These are phyloP conservation scores for Drosophila nr. perissopoda DNA, from an alignment of 2,888 invertebrate species.

Conservation along the genomic window DNA sequence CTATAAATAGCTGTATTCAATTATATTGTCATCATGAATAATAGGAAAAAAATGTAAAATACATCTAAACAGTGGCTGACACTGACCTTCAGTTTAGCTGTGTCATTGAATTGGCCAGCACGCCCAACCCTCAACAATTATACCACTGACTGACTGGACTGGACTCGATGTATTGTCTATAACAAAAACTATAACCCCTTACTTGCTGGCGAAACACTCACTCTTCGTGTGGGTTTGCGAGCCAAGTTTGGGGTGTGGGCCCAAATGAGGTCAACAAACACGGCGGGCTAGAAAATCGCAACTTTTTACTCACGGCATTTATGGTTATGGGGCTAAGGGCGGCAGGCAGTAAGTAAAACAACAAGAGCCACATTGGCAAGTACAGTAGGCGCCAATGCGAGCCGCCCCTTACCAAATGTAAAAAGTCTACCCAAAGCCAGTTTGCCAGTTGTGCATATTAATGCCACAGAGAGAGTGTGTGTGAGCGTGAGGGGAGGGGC, in stretches of 20 bases:
- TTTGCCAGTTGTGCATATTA: slow-evolving; percentile 69
- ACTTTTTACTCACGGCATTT: slow-evolving; percentile 15
- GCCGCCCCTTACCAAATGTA: slow-evolving; percentile 26
- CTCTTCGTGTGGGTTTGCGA: not conserved
- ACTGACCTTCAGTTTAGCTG: slow-evolving; percentile 53
- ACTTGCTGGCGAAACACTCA: not conserved
- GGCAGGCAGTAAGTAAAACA: not conserved
- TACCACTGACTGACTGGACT: slow-evolving; percentile 9
- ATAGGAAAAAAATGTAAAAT: not conserved
- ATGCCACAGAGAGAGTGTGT: slow-evolving; percentile 40
- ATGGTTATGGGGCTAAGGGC: slow-evolving; percentile 30
- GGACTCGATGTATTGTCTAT: slow-evolving; percentile 6
- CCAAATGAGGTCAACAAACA: slow-evolving; percentile 64
- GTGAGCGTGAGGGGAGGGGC: slow-evolving; percentile 1
- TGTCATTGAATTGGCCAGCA: slow-evolving; percentile 56
- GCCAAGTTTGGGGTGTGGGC: slow-evolving; percentile 44
- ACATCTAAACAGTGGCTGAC: slow-evolving; percentile 4
- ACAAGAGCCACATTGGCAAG: slow-evolving; percentile 29
- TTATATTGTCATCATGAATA: not conserved
- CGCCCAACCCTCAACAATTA: slow-evolving; percentile 10
- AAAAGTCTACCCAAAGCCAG: slow-evolving; percentile 24
- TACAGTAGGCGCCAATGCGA: slow-evolving; percentile 68
- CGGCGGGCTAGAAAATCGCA: slow-evolving; percentile 45
- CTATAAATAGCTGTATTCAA: not conserved
- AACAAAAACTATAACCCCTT: not conserved